A percentile compares a stretch with the other conserved stretches of the same genome.
Evolutionary conservation across 2,113 vertebrate species (phyloP).

Genomic region (Pimephales promelas): DNA sequence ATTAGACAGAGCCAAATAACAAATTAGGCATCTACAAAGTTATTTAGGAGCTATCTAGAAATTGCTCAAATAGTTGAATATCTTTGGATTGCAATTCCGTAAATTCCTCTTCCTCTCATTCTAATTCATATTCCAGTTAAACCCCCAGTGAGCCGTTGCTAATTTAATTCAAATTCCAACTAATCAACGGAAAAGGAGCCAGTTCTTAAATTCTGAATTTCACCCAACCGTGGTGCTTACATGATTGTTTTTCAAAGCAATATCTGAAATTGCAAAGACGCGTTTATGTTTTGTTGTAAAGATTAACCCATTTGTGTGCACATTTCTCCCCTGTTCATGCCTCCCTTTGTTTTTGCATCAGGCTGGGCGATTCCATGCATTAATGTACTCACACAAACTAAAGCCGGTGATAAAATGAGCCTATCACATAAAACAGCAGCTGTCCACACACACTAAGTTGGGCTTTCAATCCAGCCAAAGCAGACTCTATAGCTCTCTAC

Average conservation of each 20-base stretch:
- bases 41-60: not conserved
- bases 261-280: conserved; percentile 14
- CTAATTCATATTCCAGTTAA: conserved; percentile 20
- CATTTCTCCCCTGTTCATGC: not conserved
- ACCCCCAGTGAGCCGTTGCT: conserved; percentile 4
- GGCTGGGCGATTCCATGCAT: conserved; percentile 67
- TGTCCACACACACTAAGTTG: conserved; percentile 63
- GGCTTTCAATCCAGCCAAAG: conserved; percentile 31
- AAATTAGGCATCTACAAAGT: not conserved
- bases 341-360: conserved; percentile 58
- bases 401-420: conserved; percentile 66
- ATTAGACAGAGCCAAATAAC: not conserved
- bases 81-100: not conserved
- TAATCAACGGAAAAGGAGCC: conserved; percentile 7
- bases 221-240: conserved; percentile 11
- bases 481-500: conserved; percentile 39
- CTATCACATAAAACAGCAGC: conserved; percentile 69
- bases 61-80: not conserved
- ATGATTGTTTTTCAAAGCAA: conserved; percentile 40
- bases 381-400: conserved; percentile 64
- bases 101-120: not conserved
- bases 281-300: conserved; percentile 23
- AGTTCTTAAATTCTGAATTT: conserved; percentile 15
- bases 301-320: conserved; percentile 18
- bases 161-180: conserved; percentile 10